A percentile compares a stretch with the other conserved stretches of the same genome.
Conservation (phyloP, 1,140 invertebrate genomes). For the Cherax quadricarinatus region DNA sequence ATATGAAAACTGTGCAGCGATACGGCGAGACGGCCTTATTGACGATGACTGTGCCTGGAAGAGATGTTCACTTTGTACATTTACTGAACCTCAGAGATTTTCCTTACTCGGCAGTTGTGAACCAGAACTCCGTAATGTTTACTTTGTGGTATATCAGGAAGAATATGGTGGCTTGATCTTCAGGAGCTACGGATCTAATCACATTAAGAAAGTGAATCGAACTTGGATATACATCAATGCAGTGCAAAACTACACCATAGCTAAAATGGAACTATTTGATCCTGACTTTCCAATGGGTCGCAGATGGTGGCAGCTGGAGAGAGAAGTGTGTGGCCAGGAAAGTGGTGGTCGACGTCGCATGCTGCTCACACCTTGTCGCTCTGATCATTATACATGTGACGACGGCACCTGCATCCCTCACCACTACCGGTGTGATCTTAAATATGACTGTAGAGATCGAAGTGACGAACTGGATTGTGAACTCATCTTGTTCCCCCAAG, state of each 20-base stretch:
- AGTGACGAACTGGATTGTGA: slow-evolving; percentile 65
- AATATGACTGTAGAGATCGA: slow-evolving; percentile 80
- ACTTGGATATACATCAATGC: slow-evolving; percentile 58
- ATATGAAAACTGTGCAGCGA: slow-evolving; percentile 63
- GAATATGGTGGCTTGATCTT: slow-evolving; percentile 56
- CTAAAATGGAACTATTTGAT: slow-evolving; percentile 37
- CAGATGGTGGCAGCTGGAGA: slow-evolving; percentile 51
- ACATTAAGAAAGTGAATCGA: slow-evolving; percentile 56
- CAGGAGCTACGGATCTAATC: slow-evolving; percentile 66
- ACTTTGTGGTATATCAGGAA: slow-evolving; percentile 66
- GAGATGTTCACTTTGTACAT: slow-evolving; percentile 59
- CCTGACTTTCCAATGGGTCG: slow-evolving; percentile 69
- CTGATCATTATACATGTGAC: slow-evolving; percentile 76
- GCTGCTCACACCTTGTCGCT: slow-evolving; percentile 51
- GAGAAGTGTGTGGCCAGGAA: slow-evolving; percentile 41
- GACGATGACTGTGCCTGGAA: slow-evolving; percentile 59
- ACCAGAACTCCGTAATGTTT: slow-evolving; percentile 62
- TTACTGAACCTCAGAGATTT: slow-evolving; percentile 55
- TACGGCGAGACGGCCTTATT: slow-evolving; percentile 39
- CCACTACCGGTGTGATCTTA: slow-evolving; percentile 80
- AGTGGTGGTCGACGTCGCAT: slow-evolving; percentile 5
- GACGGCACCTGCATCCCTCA: slow-evolving; percentile 77
- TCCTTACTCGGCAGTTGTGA: slow-evolving; percentile 67
- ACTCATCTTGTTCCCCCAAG: slow-evolving; percentile 48
- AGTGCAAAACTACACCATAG: slow-evolving; percentile 12